These are phyloP conservation scores for Pelosia muscerda DNA, from an alignment of 2,888 invertebrate genomes.

Conservation along the genomic window DNA sequence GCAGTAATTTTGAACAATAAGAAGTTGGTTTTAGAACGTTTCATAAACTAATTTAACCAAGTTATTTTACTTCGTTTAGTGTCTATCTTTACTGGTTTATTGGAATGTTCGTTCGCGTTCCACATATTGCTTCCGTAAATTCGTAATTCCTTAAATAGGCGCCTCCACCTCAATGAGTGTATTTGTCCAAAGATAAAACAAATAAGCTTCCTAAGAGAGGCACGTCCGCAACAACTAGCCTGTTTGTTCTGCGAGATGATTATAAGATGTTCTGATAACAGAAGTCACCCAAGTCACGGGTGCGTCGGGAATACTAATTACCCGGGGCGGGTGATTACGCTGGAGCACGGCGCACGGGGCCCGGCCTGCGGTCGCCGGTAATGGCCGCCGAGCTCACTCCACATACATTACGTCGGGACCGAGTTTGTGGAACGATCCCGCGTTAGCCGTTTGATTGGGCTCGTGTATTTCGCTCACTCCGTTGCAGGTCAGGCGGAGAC, in stretches of 20 bases:
- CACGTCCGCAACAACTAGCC: background rate
- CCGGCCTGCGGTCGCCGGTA: background rate
- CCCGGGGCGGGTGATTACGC: background rate
- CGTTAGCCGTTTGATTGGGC: slow-evolving; percentile 5
- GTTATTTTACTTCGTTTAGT: too few species aligned
- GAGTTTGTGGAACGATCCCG: slow-evolving; percentile 5
- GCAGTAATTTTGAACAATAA: background rate
- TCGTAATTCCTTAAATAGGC: background rate
- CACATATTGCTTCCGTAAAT: too few species aligned
- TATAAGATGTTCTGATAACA: slow-evolving; percentile 17
- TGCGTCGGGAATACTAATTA: slow-evolving; percentile 20
- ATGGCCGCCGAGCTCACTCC: slow-evolving; percentile 7
- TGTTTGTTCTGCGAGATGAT: slow-evolving; percentile 2
- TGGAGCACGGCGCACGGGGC: background rate
- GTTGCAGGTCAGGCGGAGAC: background rate
- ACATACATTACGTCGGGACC: slow-evolving; percentile 1
- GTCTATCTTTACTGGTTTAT: too few species aligned
- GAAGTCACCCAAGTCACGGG: slow-evolving; percentile 7
- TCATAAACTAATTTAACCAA: too few species aligned
- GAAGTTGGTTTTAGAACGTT: background rate
- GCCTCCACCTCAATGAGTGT: background rate
- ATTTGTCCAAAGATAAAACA: background rate
- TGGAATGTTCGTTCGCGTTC: too few species aligned
- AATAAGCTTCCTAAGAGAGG: background rate
- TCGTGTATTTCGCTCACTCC: background rate